A percentile compares a stretch with the other conserved stretches of the same genome.
Conservation (phyloP, 2,888 invertebrate species). For the Malacosoma neustria region DNA sequence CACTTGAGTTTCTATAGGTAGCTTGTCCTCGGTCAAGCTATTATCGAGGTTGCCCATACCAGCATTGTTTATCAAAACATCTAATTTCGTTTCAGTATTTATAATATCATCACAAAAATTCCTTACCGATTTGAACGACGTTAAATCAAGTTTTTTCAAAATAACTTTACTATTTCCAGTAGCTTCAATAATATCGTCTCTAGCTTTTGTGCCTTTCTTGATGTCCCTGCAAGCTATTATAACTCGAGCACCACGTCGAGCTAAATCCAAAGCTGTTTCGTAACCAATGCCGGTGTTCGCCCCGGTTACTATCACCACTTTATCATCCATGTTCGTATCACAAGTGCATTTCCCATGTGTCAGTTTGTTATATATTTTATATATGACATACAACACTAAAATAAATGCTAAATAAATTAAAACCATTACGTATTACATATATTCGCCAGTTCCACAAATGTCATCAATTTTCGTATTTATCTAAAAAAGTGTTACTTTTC, state of each 20-base stretch:
- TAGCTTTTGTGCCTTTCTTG: conserved; percentile 26
- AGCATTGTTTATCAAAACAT: conserved; percentile 90
- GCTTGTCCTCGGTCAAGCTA: conserved; percentile 81
- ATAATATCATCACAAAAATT: conserved; percentile 85
- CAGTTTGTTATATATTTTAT: conserved; percentile 19
- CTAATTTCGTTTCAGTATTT: conserved; percentile 77
- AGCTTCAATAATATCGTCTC: conserved; percentile 76
- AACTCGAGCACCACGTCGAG: conserved; percentile 62
- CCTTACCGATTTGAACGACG: conserved; percentile 81
- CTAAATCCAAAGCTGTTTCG: conserved; percentile 42
- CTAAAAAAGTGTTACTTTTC: no score
- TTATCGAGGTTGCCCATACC: conserved; percentile 80
- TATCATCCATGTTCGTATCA: conserved; percentile 22
- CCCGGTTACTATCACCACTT: conserved; percentile 45
- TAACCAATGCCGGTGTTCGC: conserved; percentile 42
- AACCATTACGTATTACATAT: no score
- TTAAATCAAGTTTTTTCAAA: conserved; percentile 80
- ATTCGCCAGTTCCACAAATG: no score
- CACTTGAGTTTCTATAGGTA: conserved; percentile 90
- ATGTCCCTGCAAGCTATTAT: conserved; percentile 69
- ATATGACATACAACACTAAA: conserved; percentile 7
- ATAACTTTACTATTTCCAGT: conserved; percentile 79
- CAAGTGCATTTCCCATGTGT: conserved; percentile 21
- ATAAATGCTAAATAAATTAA: conserved; percentile 3
- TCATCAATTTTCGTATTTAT: no score